Evolutionary conservation across 1,140 invertebrate genomes (phyloP).

Genomic region (Dinoponera quadriceps): DNA sequence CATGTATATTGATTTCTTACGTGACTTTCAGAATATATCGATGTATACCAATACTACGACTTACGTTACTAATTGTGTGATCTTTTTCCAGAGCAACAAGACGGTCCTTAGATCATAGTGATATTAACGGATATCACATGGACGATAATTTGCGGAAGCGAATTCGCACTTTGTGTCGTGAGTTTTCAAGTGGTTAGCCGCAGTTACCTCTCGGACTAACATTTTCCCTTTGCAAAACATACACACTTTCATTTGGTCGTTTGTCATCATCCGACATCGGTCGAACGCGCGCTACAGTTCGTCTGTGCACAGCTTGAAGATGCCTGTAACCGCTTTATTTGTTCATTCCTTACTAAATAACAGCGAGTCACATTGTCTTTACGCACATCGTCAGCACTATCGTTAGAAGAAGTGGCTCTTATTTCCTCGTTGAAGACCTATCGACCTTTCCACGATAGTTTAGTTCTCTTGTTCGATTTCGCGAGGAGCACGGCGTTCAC

Average conservation of each 20-base stretch:
- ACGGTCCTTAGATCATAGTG: conserved; percentile 14
- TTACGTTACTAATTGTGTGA: conserved; percentile 21
- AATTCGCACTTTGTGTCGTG: conserved; percentile 10
- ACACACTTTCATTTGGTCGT: not conserved
- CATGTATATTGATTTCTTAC: not conserved
- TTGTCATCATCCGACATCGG: conserved; percentile 4
- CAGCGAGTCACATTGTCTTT: not conserved
- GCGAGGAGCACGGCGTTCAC: too few species aligned
- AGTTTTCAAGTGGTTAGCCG: conserved; percentile 34
- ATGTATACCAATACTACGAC: not conserved
- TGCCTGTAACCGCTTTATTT: conserved; percentile 68
- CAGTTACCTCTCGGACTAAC: conserved; percentile 9
- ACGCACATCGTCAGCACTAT: not conserved
- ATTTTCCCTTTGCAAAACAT: conserved; percentile 5
- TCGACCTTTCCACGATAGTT: too few species aligned
- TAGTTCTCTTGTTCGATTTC: too few species aligned
- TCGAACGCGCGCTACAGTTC: conserved; percentile 4
- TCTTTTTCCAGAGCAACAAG: conserved; percentile 39
- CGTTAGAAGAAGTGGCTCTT: too few species aligned
- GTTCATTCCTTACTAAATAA: conserved; percentile 66
- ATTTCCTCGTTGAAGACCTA: too few species aligned
- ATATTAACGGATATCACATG: conserved; percentile 11
- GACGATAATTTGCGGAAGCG: conserved; percentile 10
- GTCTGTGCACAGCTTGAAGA: conserved; percentile 58
- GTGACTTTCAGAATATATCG: not conserved